Conservation (phyloP, 2,797 vertebrate species). For the Masticophis lateralis region DNA sequence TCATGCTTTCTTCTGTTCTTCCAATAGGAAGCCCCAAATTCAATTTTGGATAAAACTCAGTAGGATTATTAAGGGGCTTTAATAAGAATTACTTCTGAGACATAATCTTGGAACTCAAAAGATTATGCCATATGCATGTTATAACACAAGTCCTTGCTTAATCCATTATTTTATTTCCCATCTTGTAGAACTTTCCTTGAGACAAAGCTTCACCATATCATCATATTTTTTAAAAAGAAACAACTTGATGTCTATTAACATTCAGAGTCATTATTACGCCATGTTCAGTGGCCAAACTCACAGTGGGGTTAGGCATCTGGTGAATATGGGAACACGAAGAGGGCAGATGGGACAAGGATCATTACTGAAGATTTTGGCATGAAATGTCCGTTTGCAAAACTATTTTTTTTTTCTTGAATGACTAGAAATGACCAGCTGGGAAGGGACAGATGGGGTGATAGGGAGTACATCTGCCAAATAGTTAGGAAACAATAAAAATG, state of each 20-base stretch:
- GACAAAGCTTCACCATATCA: neutral
- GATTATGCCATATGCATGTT: neutral
- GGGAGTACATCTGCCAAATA: slow-evolving; percentile 35
- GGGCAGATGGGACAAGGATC: slow-evolving; percentile 37
- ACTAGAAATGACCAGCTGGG: slow-evolving; percentile 44
- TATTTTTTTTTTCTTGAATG: slow-evolving; percentile 29
- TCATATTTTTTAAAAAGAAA: neutral
- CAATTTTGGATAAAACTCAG: neutral
- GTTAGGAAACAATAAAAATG: slow-evolving; percentile 36
- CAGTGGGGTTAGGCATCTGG: neutral
- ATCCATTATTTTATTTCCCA: neutral
- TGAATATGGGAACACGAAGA: slow-evolving; percentile 16
- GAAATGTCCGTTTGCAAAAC: slow-evolving; percentile 40
- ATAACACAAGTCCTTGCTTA: neutral
- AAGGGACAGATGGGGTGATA: slow-evolving; percentile 43
- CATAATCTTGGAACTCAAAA: neutral
- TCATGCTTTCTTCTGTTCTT: neutral
- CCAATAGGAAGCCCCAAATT: neutral
- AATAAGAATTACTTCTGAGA: neutral
- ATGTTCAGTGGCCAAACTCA: slow-evolving; percentile 11
- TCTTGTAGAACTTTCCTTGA: neutral
- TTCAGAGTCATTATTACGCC: neutral
- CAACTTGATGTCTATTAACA: accelerated
- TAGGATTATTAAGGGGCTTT: neutral
- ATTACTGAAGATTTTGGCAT: slow-evolving; percentile 44